Evolutionary conservation across 2,113 vertebrate species (phyloP).

Genomic region (Callospermophilus lateralis): DNA sequence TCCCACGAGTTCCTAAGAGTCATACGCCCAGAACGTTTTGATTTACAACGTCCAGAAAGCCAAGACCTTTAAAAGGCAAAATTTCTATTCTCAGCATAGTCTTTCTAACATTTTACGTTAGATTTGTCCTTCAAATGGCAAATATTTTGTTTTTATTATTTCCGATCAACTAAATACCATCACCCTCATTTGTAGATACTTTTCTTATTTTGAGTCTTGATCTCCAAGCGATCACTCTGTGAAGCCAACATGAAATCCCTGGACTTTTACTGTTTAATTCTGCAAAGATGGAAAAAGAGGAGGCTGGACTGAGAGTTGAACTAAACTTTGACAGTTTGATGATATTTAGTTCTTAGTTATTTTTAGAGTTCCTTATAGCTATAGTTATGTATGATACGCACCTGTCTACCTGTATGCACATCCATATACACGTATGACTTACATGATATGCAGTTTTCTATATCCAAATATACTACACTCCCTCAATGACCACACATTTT

Average conservation of each 20-base stretch:
- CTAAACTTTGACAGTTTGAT: not conserved
- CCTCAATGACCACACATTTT: not conserved
- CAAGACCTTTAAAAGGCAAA: not conserved
- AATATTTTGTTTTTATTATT: not conserved
- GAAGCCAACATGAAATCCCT: not conserved
- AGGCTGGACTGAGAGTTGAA: not conserved
- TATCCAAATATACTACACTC: not conserved
- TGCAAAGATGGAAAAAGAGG: not conserved
- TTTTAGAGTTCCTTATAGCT: not conserved
- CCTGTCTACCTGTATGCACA: fast-evolving
- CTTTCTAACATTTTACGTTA: not conserved
- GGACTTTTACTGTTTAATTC: not conserved
- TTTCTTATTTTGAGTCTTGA: not conserved
- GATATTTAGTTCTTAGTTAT: not conserved
- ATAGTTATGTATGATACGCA: not conserved
- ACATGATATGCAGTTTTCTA: not conserved
- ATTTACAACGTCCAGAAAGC: not conserved
- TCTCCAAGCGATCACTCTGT: not conserved
- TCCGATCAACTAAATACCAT: not conserved
- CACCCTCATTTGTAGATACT: not conserved
- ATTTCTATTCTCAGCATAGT: not conserved
- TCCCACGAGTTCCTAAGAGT: not conserved
- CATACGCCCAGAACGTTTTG: not conserved
- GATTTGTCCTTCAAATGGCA: not conserved
- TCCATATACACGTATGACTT: fast-evolving